A percentile compares a stretch with the other conserved stretches of the same genome.
phyloP scores from a whole-genome alignment of 2,113 vertebrate genomes.

The Microtus richardsoni region DNA sequence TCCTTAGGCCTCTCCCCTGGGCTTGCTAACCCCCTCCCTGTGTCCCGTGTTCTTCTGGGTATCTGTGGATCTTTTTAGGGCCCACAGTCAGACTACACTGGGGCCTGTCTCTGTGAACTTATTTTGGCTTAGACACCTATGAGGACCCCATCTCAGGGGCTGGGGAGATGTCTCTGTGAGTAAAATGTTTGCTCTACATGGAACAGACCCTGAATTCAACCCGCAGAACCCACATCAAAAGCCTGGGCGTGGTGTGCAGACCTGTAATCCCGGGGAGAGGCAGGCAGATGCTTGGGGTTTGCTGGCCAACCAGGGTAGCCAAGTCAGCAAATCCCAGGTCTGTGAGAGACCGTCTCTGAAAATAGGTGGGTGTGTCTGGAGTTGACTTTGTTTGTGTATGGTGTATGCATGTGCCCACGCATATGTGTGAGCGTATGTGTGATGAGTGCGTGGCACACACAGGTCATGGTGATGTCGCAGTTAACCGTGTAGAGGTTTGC shows the following conservation, averaged over 20 bases:
- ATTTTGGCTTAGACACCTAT: background rate
- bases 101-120: background rate
- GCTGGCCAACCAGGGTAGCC: background rate
- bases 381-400: background rate
- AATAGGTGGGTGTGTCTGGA: background rate
- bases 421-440: no score
- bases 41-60: background rate
- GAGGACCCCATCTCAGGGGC: background rate
- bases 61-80: background rate
- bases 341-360: background rate
- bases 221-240: background rate
- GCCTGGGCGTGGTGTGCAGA: no score
- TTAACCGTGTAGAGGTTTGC: background rate
- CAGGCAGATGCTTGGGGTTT: no score
- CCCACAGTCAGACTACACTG: background rate
- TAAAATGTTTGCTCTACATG: background rate
- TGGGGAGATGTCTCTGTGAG: no score
- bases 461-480: background rate
- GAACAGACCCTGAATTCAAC: no score
- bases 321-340: background rate
- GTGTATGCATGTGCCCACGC: no score
- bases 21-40: background rate
- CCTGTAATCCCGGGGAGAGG: background rate
- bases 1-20: background rate
- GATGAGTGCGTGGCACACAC: no score